phyloP scores from a whole-genome alignment of 30 jellyfish, hydroid and myxozoan genomes.

The Aurelia coerulea region DNA sequence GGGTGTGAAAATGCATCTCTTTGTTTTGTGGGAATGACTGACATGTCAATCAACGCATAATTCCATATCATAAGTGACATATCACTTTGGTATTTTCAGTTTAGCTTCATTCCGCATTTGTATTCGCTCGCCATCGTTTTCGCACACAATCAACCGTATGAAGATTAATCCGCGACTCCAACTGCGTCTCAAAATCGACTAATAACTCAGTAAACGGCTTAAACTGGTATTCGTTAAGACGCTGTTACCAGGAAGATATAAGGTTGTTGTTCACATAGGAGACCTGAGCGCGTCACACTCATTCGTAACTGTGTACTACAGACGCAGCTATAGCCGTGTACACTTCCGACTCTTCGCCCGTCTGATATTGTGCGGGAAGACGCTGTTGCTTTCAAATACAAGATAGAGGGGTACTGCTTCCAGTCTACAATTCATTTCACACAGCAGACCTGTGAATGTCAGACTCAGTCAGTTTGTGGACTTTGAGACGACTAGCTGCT shows the following conservation, averaged over 20 bases:
- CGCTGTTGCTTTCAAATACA: no score
- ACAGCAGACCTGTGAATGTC: no score
- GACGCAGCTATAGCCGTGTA: no score
- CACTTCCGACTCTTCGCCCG: no score
- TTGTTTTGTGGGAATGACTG: slow-evolving; percentile 63
- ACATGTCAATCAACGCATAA: slow-evolving; percentile 74
- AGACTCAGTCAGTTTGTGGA: no score
- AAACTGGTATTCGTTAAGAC: slow-evolving; percentile 24
- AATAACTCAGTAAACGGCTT: slow-evolving; percentile 18
- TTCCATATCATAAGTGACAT: slow-evolving; percentile 66
- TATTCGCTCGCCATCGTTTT: slow-evolving; percentile 27
- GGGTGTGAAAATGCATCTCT: slow-evolving; percentile 70
- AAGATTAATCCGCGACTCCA: slow-evolving; percentile 8
- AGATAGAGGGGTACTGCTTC: no score
- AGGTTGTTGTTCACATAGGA: neutral
- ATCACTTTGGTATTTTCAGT: slow-evolving; percentile 48
- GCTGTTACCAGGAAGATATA: slow-evolving; percentile 8
- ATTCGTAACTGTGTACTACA: no score
- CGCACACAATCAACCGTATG: slow-evolving; percentile 22
- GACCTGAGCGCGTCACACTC: no score
- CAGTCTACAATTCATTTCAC: no score
- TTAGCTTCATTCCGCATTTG: slow-evolving; percentile 27
- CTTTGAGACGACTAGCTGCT: no score
- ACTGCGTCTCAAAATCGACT: slow-evolving; percentile 14
- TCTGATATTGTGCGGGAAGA: no score